These are phyloP conservation scores for Melanotaenia parkinsoni DNA, from an alignment of 2,797 vertebrate genomes.

Conservation along the genomic window DNA sequence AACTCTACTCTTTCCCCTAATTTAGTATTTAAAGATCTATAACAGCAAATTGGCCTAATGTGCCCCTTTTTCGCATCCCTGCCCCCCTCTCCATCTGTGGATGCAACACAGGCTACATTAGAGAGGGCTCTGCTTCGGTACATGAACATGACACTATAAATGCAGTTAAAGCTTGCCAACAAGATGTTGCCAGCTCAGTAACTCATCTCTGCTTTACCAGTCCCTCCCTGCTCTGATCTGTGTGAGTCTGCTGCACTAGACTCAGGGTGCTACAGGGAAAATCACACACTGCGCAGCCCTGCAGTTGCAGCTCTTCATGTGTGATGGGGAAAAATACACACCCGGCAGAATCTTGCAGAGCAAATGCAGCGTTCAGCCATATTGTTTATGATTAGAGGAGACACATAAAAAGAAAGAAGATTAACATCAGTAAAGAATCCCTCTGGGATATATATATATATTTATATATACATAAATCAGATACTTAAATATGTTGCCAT, in stretches of 20 bases:
- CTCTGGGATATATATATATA: not conserved
- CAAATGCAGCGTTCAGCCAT: not conserved
- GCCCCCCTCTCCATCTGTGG: too few relatives aligned
- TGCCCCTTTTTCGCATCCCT: too few relatives aligned
- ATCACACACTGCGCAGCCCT: not conserved
- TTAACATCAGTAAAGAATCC: not conserved
- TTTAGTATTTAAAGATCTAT: not conserved
- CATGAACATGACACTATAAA: conserved; percentile 4
- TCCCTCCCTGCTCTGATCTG: not conserved
- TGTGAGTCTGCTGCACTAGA: not conserved
- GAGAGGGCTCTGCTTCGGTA: not conserved
- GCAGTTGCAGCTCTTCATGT: not conserved
- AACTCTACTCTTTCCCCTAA: not conserved
- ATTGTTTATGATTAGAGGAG: not conserved
- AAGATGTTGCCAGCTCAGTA: not conserved
- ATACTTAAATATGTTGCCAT: not conserved
- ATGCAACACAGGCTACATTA: not conserved
- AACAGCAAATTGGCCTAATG: not conserved
- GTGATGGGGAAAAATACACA: not conserved
- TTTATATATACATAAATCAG: too few relatives aligned
- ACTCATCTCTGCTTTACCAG: not conserved
- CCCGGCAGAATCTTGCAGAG: not conserved
- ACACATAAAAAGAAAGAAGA: not conserved
- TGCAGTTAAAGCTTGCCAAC: not conserved
- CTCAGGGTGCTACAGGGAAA: not conserved